Evolutionary conservation across 1,140 invertebrate species (phyloP).

Genomic region (Drosophila subpulchrella): DNA sequence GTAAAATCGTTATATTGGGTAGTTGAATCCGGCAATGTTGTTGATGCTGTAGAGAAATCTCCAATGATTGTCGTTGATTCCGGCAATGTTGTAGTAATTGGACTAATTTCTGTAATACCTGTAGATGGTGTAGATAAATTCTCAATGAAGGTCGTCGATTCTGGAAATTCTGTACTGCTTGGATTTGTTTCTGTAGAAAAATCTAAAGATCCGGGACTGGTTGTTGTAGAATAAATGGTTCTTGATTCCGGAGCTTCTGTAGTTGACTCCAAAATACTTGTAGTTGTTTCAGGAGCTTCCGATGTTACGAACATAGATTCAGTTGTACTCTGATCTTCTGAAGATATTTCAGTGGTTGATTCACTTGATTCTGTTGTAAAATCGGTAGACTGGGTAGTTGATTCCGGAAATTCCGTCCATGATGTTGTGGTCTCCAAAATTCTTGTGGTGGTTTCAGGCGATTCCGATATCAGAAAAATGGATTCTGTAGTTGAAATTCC

Average conservation of each 20-base stretch:
- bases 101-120: neutral
- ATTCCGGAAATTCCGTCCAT: too few relatives aligned
- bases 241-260: too few relatives aligned
- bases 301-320: neutral
- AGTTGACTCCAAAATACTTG: neutral
- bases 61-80: neutral
- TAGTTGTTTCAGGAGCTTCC: slow-evolving; percentile 3
- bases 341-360: too few relatives aligned
- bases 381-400: too few relatives aligned
- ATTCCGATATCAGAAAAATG: neutral
- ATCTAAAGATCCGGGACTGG: neutral
- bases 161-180: neutral
- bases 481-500: slow-evolving; percentile 3
- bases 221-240: neutral
- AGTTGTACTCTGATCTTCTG: too few relatives aligned
- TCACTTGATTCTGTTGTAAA: too few relatives aligned
- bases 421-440: neutral
- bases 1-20: neutral
- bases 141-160: neutral
- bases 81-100: neutral
- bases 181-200: neutral
- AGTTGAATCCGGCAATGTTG: neutral
- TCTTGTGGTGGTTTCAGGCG: neutral
- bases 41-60: neutral
- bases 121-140: neutral